Percentiles rank a stretch among this genome's conserved stretches.
Evolutionary conservation across 2,113 vertebrate genomes (phyloP).

Genomic region (Varanus salvator): DNA sequence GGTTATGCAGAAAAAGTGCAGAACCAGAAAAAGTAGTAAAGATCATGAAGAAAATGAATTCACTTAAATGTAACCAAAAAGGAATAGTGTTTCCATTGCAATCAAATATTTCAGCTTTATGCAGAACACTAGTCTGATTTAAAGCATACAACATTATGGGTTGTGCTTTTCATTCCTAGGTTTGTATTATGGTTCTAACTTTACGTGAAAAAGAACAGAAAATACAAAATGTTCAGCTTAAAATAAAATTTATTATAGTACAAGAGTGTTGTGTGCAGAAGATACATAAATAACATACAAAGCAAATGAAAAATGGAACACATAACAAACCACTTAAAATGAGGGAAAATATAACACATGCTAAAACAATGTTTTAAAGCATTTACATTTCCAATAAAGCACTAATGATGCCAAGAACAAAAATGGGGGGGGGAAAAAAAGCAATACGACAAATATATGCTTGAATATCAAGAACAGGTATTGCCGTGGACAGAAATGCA

Average conservation of each 20-base stretch:
- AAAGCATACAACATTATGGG: not conserved
- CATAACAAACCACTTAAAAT: constrained; percentile 78
- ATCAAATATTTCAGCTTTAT: no score
- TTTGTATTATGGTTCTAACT: not conserved
- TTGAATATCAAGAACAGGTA: constrained; percentile 84
- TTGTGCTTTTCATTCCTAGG: not conserved
- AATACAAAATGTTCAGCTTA: constrained; percentile 81
- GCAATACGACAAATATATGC: constrained; percentile 76
- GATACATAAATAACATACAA: constrained; percentile 85
- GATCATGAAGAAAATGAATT: not conserved
- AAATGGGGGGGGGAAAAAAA: constrained; percentile 58
- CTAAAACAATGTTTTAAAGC: constrained; percentile 78
- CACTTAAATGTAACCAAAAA: not conserved
- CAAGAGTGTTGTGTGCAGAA: constrained; percentile 80
- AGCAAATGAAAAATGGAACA: constrained; percentile 80
- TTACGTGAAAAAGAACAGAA: constrained; percentile 58
- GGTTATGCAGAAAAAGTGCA: not conserved
- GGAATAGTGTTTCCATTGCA: not conserved
- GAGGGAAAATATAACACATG: constrained; percentile 72
- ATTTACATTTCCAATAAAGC: constrained; percentile 84
- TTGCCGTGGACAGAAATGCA: constrained; percentile 49
- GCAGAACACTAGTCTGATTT: not conserved
- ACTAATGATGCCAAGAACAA: constrained; percentile 75
- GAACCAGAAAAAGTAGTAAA: not conserved
- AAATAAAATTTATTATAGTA: constrained; percentile 86